A percentile compares a stretch with the other conserved stretches of the same genome.
These are phyloP conservation scores for Perizoma affinitatum DNA, from an alignment of 2,888 invertebrate species.

Conservation along the genomic window DNA sequence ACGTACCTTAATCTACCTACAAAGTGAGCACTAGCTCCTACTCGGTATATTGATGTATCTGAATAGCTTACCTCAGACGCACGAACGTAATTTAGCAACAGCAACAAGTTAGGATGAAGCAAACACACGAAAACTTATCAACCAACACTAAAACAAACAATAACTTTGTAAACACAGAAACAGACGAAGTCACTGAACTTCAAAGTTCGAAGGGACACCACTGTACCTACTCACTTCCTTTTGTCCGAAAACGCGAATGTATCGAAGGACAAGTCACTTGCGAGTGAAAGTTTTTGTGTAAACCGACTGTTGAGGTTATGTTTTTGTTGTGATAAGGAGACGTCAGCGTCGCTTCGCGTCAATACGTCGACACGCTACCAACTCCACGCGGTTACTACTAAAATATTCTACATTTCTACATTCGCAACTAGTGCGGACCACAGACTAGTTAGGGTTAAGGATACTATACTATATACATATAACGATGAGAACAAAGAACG, in stretches of 20 bases:
- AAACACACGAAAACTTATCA: slow-evolving; percentile 55
- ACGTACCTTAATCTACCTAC: no score
- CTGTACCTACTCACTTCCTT: slow-evolving; percentile 13
- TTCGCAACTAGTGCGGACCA: no score
- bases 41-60: not conserved
- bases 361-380: slow-evolving; percentile 42
- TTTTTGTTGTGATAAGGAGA: slow-evolving; percentile 58
- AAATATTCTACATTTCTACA: no score
- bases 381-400: slow-evolving; percentile 60
- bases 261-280: slow-evolving; percentile 32
- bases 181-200: slow-evolving; percentile 47
- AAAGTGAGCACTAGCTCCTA: no score
- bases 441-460: no score
- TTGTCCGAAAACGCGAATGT: slow-evolving; percentile 20
- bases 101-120: slow-evolving; percentile 68
- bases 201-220: slow-evolving; percentile 11
- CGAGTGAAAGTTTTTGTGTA: slow-evolving; percentile 64
- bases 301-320: slow-evolving; percentile 65
- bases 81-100: slow-evolving; percentile 42
- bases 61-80: slow-evolving; percentile 48
- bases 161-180: slow-evolving; percentile 67
- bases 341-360: slow-evolving; percentile 38
- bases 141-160: slow-evolving; percentile 58
- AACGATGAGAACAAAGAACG: no score
- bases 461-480: no score